Evolutionary conservation across 2,888 invertebrate genomes (phyloP).

Genomic region (Conomelus anceps): DNA sequence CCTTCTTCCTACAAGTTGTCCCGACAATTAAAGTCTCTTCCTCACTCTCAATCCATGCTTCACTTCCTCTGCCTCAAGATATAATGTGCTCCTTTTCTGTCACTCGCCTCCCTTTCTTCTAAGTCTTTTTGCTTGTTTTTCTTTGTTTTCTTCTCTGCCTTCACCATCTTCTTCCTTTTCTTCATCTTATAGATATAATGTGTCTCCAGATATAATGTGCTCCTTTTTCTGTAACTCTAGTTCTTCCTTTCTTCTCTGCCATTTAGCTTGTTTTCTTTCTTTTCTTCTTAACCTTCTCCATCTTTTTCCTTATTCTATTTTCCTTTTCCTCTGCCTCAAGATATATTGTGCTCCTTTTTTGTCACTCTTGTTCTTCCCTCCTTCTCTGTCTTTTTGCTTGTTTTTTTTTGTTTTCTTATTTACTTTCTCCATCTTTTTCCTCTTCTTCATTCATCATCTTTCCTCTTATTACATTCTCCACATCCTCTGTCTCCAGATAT

Average conservation of each 20-base stretch:
- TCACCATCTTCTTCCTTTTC: constrained; percentile 23
- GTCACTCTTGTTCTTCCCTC: constrained; percentile 17
- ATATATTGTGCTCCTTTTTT: constrained; percentile 27
- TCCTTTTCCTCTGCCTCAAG: constrained; percentile 32
- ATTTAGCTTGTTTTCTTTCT: constrained; percentile 3
- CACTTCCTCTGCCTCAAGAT: constrained; percentile 23
- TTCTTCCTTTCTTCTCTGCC: neutral
- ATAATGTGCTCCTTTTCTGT: constrained; percentile 27
- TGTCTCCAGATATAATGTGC: no score
- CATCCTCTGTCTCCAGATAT: neutral
- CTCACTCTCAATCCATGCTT: neutral
- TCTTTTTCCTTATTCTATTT: constrained; percentile 29
- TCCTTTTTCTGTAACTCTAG: constrained; percentile 12
- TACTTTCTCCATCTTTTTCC: constrained; percentile 23
- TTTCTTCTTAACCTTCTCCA: constrained; percentile 18
- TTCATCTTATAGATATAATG: constrained; percentile 13
- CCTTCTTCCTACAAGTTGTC: neutral
- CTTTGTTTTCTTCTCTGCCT: constrained; percentile 16
- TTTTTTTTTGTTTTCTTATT: constrained; percentile 10
- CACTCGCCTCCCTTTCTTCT: constrained; percentile 13
- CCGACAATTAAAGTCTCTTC: constrained; percentile 13
- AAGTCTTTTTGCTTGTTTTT: no score
- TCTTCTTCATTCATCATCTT: constrained; percentile 28
- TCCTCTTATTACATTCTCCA: constrained; percentile 28
- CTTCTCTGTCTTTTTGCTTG: constrained; percentile 6